A percentile compares a stretch with the other conserved stretches of the same genome.
phyloP scores from a whole-genome alignment of 2,888 invertebrate species.

The Norana najaformis region DNA sequence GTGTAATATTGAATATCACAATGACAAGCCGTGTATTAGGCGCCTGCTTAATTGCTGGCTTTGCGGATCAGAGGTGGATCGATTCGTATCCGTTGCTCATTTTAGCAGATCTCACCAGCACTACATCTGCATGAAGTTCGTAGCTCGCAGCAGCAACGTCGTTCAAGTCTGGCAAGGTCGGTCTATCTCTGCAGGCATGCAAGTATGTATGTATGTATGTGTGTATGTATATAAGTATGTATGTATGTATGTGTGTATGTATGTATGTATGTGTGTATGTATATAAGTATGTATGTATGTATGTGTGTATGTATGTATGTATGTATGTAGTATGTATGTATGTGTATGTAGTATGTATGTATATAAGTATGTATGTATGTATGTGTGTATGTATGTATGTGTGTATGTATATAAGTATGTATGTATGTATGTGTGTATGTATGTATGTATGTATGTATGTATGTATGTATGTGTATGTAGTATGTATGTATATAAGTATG shows the following conservation, averaged over 20 bases:
- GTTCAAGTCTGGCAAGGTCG: slow-evolving; percentile 73
- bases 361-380: not conserved
- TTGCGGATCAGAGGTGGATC: not conserved
- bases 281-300: slow-evolving; percentile 32
- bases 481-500: not conserved
- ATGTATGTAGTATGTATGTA: slow-evolving; percentile 30
- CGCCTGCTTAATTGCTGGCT: not conserved
- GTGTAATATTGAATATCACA: not conserved
- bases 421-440: not conserved
- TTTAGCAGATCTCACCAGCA: slow-evolving; percentile 87
- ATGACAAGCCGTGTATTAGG: not conserved
- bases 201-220: not conserved
- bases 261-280: slow-evolving; percentile 30
- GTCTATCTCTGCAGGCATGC: slow-evolving; percentile 84
- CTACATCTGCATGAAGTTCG: slow-evolving; percentile 95
- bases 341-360: slow-evolving; percentile 18
- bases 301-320: slow-evolving; percentile 28
- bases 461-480: not conserved
- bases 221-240: not conserved
- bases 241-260: not conserved
- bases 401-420: not conserved
- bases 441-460: not conserved
- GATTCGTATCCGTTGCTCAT: not conserved
- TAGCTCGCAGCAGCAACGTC: slow-evolving; percentile 87
- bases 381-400: not conserved